Percentiles rank a stretch among this genome's conserved stretches.
phyloP scores from a whole-genome alignment of 2,113 vertebrate genomes.

The Tautogolabrus adspersus region DNA sequence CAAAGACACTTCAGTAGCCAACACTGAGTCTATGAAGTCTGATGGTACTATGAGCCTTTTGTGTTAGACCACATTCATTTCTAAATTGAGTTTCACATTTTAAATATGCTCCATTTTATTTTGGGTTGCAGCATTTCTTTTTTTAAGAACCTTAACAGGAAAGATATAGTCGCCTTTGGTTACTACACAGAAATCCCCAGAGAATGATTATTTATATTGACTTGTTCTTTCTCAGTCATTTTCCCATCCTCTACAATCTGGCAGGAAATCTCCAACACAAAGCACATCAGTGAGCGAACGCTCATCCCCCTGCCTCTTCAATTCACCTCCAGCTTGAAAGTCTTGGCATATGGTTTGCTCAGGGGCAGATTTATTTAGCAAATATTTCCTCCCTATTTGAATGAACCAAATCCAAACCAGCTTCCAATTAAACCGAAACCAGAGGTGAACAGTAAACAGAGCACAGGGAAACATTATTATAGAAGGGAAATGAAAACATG shows the following conservation, averaged over 20 bases:
- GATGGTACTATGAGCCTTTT: too few relatives aligned
- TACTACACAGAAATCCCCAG: not conserved
- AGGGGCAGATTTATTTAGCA: slow-evolving; percentile 33
- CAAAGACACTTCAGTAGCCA: too few relatives aligned
- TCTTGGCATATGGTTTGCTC: slow-evolving; percentile 31
- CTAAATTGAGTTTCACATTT: not conserved
- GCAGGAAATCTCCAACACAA: not conserved
- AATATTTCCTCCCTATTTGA: slow-evolving; percentile 49
- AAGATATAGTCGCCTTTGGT: not conserved
- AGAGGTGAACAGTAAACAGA: slow-evolving; percentile 57
- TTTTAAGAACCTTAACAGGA: not conserved
- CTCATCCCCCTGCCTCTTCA: slow-evolving; percentile 18
- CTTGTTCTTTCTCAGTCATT: not conserved
- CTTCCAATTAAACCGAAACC: slow-evolving; percentile 58
- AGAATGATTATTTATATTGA: not conserved
- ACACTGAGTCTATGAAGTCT: too few relatives aligned
- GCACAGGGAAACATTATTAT: slow-evolving; percentile 41
- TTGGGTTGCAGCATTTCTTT: not conserved
- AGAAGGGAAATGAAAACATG: slow-evolving; percentile 38
- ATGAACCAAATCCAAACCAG: slow-evolving; percentile 48
- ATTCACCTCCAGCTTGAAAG: slow-evolving; percentile 2
- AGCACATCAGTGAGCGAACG: slow-evolving; percentile 17
- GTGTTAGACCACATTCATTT: not conserved
- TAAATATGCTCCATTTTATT: not conserved
- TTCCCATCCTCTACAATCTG: not conserved